Evolutionary conservation across 2,113 vertebrate genomes (phyloP), one percentile per base, ranked within the genome.

Genomic region (Australoheros scitulus): DNA sequence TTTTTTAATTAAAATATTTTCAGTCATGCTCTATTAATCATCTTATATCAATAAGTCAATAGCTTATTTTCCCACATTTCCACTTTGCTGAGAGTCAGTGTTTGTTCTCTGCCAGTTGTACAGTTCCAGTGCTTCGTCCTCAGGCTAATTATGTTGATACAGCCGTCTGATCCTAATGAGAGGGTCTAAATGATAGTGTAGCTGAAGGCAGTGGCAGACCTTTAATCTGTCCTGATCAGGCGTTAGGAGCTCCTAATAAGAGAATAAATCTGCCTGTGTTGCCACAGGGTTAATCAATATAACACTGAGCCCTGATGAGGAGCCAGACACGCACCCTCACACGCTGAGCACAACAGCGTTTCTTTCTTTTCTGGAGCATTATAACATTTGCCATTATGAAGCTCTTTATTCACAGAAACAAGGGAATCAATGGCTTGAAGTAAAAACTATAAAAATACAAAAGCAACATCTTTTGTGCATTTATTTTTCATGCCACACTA

Each of bases 271-370:
- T 91, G 80, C 78, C 81, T 55, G 76, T 81, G 76, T 63, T 91
- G 58, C 80, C 76, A 61, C 41, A 85, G 89, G 88, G 90, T 84
- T 86, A 93, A 96, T 97, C 96, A 87, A 96, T 97, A 95, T 70
- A 79, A 29, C 86, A 76, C 88, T 29, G 87, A 61, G 63, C 65
- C 77, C 22, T 75, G 83, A 88, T 83, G 82, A 81, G 79, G 43
- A 77, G 68, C 38, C 80, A 76, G 75, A 83, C 59, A 47, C 6
- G 8, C 61, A 80, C 78, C 83, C 57, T 79, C 78, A 84, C 76
- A 72, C 9, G 29, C 50, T 50, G 77, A 81, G 60, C 58, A 61
- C 11, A 6, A 41, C 61, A 14, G 56, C 17, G 0, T 70, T 26
- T 26, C 65, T 72, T 55, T 72, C 2, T 72, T 55, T 55, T 72